Conservation (phyloP, 2,888 invertebrate genomes). For the Oligia fasciuncula region DNA sequence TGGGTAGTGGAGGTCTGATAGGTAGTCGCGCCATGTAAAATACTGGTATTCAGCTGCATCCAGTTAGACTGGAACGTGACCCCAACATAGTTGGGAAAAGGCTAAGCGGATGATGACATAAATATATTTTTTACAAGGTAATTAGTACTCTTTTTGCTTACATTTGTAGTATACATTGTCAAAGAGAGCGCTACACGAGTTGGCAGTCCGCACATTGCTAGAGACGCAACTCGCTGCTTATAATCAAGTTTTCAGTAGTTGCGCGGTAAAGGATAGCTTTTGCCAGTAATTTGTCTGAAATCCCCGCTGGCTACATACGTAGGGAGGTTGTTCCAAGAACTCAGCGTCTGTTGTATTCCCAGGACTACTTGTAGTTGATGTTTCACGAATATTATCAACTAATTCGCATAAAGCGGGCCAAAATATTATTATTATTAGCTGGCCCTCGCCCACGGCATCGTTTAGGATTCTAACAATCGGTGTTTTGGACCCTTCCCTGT, state of each 20-base stretch:
- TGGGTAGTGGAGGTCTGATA: too few species aligned
- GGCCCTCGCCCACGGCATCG: conserved; percentile 51
- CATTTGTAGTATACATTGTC: conserved; percentile 12
- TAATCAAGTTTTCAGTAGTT: conserved; percentile 72
- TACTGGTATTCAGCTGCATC: too few species aligned
- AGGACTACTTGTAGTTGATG: conserved; percentile 60
- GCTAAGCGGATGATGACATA: too few species aligned
- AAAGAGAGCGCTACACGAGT: conserved; percentile 29
- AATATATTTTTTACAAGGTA: too few species aligned
- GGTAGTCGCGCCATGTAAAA: too few species aligned
- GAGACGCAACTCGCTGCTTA: conserved; percentile 50
- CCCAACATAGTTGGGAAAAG: too few species aligned
- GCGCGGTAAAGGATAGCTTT: conserved; percentile 69
- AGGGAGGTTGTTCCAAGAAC: conserved; percentile 55
- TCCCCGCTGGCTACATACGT: conserved; percentile 68
- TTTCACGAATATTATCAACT: conserved; percentile 64
- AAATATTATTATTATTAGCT: conserved; percentile 66
- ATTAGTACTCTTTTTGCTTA: conserved; percentile 3
- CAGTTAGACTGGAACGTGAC: too few species aligned
- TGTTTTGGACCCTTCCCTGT: conserved; percentile 19
- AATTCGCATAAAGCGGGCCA: conserved; percentile 61
- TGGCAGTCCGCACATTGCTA: conserved; percentile 31
- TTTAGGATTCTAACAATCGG: conserved; percentile 36
- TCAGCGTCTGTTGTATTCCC: conserved; percentile 60
- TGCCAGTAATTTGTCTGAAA: conserved; percentile 68